phyloP scores from a whole-genome alignment of 2,797 vertebrate genomes.

The Sebastolobus altivelis region DNA sequence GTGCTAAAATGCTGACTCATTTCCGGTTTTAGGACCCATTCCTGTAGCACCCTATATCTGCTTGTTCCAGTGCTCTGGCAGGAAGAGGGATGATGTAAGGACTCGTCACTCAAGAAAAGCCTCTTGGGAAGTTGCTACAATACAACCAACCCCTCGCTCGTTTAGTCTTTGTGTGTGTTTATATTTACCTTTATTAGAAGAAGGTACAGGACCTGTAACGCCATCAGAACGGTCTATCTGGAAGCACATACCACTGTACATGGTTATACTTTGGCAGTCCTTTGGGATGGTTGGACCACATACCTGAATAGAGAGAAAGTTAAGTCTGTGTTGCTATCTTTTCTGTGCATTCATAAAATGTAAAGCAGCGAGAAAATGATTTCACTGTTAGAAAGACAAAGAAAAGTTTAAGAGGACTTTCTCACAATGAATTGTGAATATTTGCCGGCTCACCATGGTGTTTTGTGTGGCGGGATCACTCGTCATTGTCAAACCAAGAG shows the following conservation, averaged over 20 bases:
- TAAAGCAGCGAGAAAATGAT: not conserved
- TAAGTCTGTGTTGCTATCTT: not conserved
- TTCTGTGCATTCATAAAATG: not conserved
- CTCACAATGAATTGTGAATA: not conserved
- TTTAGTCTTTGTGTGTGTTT: not conserved
- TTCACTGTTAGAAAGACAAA: not conserved
- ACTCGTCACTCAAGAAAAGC: not conserved
- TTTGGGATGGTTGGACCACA: conserved; percentile 84
- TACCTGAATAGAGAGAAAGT: conserved; percentile 50
- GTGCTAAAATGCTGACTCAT: no score
- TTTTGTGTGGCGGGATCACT: conserved; percentile 20
- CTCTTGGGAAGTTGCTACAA: not conserved
- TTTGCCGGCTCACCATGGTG: conserved; percentile 64
- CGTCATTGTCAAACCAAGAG: conserved; percentile 81
- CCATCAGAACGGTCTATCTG: rapidly evolving
- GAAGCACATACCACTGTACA: conserved; percentile 78
- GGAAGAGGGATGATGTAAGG: not conserved
- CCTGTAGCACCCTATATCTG: not conserved
- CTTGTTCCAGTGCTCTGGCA: not conserved
- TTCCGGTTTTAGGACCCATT: no score
- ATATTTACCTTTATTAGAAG: conserved; percentile 55
- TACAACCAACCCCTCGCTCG: not conserved
- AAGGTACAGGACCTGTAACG: not conserved
- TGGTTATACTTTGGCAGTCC: conserved; percentile 75
- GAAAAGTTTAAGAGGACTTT: not conserved